Base-by-base conservation (phyloP, 2,888 invertebrate genomes). In the Nymphalis polychloros region DNA sequence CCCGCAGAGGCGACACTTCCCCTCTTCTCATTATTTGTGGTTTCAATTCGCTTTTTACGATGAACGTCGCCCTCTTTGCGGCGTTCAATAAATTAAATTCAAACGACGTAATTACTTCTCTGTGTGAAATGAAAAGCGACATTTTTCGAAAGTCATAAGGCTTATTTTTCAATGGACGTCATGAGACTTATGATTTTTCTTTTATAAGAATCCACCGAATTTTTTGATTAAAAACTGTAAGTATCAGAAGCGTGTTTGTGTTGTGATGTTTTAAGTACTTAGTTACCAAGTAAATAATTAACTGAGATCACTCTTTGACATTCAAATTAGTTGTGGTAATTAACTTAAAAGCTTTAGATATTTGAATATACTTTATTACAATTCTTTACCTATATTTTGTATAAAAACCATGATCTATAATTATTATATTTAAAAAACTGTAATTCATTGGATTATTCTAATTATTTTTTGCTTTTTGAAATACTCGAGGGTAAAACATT, bases 21-120 rank as follows among this genome's bases (percentile, higher is more conserved):
- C 79, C 77, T 82, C 86, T 86, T 84, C 86, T 88, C 87, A 86
- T 90, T 88, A 90, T 90, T 90, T 88, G 92, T 85, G 91, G 90
- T 90, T 92, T 91, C 90, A 91, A 92, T 92, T 90, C 87, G 80
- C 88, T 92, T 92, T 92, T 92, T 92, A 90, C 87, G 82, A 78
- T 71, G 75, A 85, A 78, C 83, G 77, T 87, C 86, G 86, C 87
- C 86, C 88, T 87, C 85, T 85, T 66, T 66, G 69, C 53, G 64
- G 71, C 71, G 64, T 67, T 68, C 81, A 77, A 77, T 78, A 83
- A 85, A 88, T 86, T 84, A 83, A 83, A 80, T 47, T 59, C 72
- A 80, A 85, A 81, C 84, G 83, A 78, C 78, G 82, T 83, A 84
- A 84, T 83, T 76, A 77, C 78, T 74, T 64, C 63, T 35, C 50